Evolutionary conservation across 2,113 vertebrate species (phyloP), one percentile per base, ranked within the genome.

Genomic region (Poecile atricapillus): DNA sequence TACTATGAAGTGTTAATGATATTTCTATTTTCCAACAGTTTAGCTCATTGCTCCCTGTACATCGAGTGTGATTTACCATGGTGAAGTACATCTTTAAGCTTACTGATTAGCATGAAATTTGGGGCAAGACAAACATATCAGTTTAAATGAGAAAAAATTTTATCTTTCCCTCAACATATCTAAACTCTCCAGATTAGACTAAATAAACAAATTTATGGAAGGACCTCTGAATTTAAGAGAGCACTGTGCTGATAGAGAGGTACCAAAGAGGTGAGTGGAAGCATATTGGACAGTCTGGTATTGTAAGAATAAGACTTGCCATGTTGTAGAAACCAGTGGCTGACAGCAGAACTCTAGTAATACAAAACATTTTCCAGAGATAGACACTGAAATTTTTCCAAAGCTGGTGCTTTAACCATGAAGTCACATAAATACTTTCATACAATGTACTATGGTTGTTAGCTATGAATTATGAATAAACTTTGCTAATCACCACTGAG

Each of bases 391-490:
- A 50, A 35, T 58, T 79, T 84, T 89, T 82, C 33, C 62, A 69
- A 47, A 78, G 30, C 43, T 91, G n/a, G 3, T 73, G 15, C 41
- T 76, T 91, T 65, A 82, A 41, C 52, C 10, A 27, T 65, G 35
- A 60, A 82, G 41, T 82, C 41, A 43, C 28, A 37, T 35, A 75
- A 86, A 47, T 39, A 62, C 31, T 59, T 81, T 67, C 25, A 70
- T 87, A 71, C 21, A 28, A 41, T 50, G 15, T 69, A 35, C 44
- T 37, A 27, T 50, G 63, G 13, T 30, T 89, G 65, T 47, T 69
- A 30, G 27, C 74, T 91, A 56, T 95, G 93, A 94, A 88, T 91
- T 95, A 89, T 83, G 89, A 85, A 90, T 93, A n/a, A 94, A 76
- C 12, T 78, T 67, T 31, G 10, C 53, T 95, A 91, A 91, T 94